These are phyloP conservation scores for Bryconaethiops microstoma DNA, from an alignment of 2,797 vertebrate genomes.

Conservation along the genomic window DNA sequence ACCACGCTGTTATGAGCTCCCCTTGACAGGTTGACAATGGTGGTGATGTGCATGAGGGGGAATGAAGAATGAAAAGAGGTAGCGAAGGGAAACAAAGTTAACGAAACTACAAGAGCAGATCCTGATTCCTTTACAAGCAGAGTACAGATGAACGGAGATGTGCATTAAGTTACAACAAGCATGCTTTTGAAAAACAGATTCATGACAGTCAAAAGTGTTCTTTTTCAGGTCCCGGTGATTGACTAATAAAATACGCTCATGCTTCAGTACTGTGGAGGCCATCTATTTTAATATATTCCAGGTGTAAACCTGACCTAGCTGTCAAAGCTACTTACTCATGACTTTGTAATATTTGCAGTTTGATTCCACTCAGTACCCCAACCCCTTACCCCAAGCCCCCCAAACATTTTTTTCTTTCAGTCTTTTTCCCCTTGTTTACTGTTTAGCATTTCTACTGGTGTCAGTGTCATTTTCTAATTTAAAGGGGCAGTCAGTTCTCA, in stretches of 20 bases:
- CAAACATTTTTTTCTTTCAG: not conserved
- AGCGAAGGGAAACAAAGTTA: not conserved
- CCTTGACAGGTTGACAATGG: slow-evolving; percentile 60
- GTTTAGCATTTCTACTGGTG: too few relatives aligned
- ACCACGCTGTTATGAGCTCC: slow-evolving; percentile 21
- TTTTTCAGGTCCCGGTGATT: slow-evolving; percentile 53
- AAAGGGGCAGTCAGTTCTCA: too few relatives aligned
- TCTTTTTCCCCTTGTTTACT: not conserved
- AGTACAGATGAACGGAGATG: slow-evolving; percentile 27
- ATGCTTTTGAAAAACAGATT: slow-evolving; percentile 50
- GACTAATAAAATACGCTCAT: slow-evolving; percentile 61
- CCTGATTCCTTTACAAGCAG: slow-evolving; percentile 18
- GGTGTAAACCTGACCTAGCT: slow-evolving; percentile 36
- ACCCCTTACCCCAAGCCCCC: too few relatives aligned
- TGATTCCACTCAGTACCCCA: not conserved
- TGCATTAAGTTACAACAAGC: slow-evolving; percentile 41
- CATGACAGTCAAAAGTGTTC: slow-evolving; percentile 53
- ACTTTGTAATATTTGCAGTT: slow-evolving; percentile 29
- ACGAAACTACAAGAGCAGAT: slow-evolving; percentile 1
- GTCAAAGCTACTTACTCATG: slow-evolving; percentile 41
- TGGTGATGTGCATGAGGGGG: slow-evolving; percentile 45
- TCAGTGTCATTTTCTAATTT: too few relatives aligned
- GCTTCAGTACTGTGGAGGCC: slow-evolving; percentile 43
- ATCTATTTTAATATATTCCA: slow-evolving; percentile 50
- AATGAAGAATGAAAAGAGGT: slow-evolving; percentile 49